phyloP scores from a whole-genome alignment of 2,113 vertebrate genomes.

The Acanthochromis polyacanthus region DNA sequence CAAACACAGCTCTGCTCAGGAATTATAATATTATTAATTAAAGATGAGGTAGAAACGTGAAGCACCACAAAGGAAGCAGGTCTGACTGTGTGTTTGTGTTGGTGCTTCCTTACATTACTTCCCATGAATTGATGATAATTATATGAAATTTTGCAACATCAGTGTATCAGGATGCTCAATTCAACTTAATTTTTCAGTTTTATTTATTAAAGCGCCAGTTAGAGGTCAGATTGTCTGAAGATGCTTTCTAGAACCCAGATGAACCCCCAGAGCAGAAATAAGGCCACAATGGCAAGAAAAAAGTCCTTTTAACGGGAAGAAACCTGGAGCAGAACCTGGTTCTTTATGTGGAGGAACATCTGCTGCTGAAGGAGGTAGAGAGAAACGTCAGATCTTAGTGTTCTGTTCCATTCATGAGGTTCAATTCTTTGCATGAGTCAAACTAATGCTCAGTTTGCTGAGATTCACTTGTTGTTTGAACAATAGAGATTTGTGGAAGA shows the following conservation, averaged over 20 bases:
- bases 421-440: background rate
- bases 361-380: too few relatives aligned
- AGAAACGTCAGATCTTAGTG: too few relatives aligned
- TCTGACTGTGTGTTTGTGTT: background rate
- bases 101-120: background rate
- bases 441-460: background rate
- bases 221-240: too few relatives aligned
- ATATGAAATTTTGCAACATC: background rate
- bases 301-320: too few relatives aligned
- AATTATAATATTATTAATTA: background rate
- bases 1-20: slow-evolving; percentile 5
- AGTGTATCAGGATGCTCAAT: background rate
- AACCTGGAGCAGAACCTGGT: too few relatives aligned
- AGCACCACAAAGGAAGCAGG: slow-evolving; percentile 8
- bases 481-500: background rate
- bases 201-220: too few relatives aligned
- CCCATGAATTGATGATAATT: background rate
- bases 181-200: too few relatives aligned
- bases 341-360: too few relatives aligned
- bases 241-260: too few relatives aligned
- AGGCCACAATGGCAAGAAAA: too few relatives aligned
- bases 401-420: background rate
- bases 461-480: background rate
- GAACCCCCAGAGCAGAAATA: too few relatives aligned
- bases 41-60: background rate